Conservation (phyloP, 53 echinoderm and acorn worm genomes). For the Antedon mediterranea region DNA sequence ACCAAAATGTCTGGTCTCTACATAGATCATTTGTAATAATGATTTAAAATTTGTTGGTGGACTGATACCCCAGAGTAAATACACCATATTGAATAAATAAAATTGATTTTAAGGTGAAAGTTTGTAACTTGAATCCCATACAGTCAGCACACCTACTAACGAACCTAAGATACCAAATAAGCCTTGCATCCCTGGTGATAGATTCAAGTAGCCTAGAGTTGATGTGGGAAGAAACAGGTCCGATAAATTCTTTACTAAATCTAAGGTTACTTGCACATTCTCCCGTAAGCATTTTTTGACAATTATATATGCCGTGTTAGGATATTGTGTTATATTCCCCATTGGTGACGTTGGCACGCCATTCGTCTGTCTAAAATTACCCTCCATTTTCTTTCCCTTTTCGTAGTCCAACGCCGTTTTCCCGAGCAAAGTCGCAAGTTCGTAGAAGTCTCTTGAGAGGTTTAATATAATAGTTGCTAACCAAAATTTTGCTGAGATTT, state of each 20-base stretch:
- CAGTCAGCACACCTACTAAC: slow-evolving; percentile 48
- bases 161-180: slow-evolving; percentile 63
- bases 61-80: too few species aligned
- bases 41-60: too few species aligned
- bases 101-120: slow-evolving; percentile 42
- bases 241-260: slow-evolving; percentile 58
- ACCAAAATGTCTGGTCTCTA: too few species aligned
- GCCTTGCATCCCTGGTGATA: slow-evolving; percentile 69
- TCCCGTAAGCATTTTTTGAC: neutral
- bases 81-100: too few species aligned
- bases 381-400: slow-evolving; percentile 5
- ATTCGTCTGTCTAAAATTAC: neutral
- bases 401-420: slow-evolving; percentile 1
- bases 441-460: slow-evolving; percentile 67
- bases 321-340: neutral
- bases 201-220: slow-evolving; percentile 51
- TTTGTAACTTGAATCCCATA: slow-evolving; percentile 75
- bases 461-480: slow-evolving; percentile 68
- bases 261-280: slow-evolving; percentile 36
- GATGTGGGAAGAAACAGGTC: slow-evolving; percentile 80
- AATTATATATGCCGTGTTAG: neutral
- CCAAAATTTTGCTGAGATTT: slow-evolving; percentile 81
- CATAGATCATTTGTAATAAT: too few species aligned
- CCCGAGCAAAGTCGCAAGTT: slow-evolving; percentile 29
- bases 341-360: neutral